Evolutionary conservation across 2,797 vertebrate species (phyloP), one percentile per base, ranked within the genome.

Genomic region (Sebastes minor): DNA sequence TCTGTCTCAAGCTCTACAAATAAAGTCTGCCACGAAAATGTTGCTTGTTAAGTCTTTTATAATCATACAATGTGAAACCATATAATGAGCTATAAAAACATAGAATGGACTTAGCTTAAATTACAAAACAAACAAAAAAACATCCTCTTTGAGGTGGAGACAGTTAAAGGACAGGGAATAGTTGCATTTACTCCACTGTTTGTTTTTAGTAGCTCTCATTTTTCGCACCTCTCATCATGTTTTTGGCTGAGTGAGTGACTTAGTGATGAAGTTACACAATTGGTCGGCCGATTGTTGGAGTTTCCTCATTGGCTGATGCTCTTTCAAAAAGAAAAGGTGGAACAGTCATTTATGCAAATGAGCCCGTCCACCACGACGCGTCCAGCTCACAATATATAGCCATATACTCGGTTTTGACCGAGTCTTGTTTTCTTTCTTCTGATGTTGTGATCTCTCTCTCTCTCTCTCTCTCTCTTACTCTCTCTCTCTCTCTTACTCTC

Each of bases 401-500:
- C 42, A 46, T 46, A 18, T 46, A 46, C 42, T 46, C 42, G 6
- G 42, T 18, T 46, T 46, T 46, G 42, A 46, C 16, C 0, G 16
- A 16, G 8, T 52, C 49, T 20, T n/a, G 49, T 52, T 71, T 20
- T 30, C 33, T 33, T 18, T 12, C 10, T 11, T 28, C 35, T 57
- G 5, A 12, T 23, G 20, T 25, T 53, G 16, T 81, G 25, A 11
- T 63, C 4, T 62, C 10, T n/a, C 1, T 63, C 13, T 63, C 28
- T 22, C 71, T 80, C 71, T 80, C 91, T 66, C 56, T 63, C 4
- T 62, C 10, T n/a, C 1, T 63, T 10, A 60, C 28, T n/a, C 71
- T 80, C 91, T 66, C 55, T 65, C 10, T 18, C 1, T 46, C 12
- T 62, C 27, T 46, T 38, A 70, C 30, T 60, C 4, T 64, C 10